Conservation (phyloP, 1,140 invertebrate species). For the Nephotettix cincticeps region DNA sequence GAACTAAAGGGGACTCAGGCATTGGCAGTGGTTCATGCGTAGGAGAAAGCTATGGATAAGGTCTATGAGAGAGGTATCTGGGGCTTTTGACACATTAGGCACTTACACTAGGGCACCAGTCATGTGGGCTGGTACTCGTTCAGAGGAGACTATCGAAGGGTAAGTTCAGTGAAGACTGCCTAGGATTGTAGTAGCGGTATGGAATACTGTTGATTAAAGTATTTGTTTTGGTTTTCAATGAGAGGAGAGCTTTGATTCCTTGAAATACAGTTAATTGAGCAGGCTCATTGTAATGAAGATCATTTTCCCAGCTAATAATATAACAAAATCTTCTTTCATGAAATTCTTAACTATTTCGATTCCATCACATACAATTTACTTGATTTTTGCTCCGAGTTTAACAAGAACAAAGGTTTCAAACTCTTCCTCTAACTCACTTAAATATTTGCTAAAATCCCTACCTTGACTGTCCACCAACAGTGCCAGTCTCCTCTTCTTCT, state of each 20-base stretch:
- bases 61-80: not conserved
- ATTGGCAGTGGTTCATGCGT: not conserved
- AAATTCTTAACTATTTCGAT: not conserved
- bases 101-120: not conserved
- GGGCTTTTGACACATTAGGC: not conserved
- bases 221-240: not conserved
- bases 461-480: not conserved
- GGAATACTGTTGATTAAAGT: no score
- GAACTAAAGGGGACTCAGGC: not conserved
- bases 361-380: not conserved
- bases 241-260: not conserved
- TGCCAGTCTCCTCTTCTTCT: not conserved
- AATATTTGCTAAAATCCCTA: not conserved
- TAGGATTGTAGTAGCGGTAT: not conserved
- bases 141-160: not conserved
- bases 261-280: not conserved
- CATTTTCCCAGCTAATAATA: not conserved
- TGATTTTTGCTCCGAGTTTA: not conserved
- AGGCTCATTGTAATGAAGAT: not conserved
- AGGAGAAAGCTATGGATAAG: not conserved
- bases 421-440: not conserved
- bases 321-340: not conserved
- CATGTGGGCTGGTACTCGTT: not conserved
- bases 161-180: not conserved
- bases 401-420: not conserved